Evolutionary conservation across 2,113 vertebrate species (phyloP).

Genomic region (Clarias magur): DNA sequence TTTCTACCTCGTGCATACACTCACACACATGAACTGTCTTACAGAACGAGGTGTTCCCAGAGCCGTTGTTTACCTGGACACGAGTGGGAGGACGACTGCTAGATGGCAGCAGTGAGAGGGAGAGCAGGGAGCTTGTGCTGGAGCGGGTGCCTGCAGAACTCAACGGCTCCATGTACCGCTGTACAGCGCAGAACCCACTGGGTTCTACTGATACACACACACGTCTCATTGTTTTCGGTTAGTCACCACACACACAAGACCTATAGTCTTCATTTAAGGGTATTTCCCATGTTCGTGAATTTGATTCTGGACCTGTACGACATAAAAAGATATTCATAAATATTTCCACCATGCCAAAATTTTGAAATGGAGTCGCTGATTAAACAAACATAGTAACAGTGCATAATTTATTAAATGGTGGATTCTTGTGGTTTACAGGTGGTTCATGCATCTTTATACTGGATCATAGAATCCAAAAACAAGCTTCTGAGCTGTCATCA

Average conservation of each 20-base stretch:
- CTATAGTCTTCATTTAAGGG: background rate
- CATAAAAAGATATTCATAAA: no score
- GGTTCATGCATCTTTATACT: no score
- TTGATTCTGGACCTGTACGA: no score
- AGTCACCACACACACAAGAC: background rate
- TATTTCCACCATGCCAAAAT: no score
- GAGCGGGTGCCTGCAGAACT: slow-evolving; percentile 92
- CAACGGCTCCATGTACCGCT: slow-evolving; percentile 97
- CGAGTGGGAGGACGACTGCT: slow-evolving; percentile 90
- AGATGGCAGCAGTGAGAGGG: slow-evolving; percentile 84
- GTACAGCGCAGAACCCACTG: slow-evolving; percentile 94
- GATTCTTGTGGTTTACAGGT: no score
- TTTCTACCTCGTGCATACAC: slow-evolving; percentile 3
- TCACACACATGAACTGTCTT: background rate
- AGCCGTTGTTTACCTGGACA: slow-evolving; percentile 96
- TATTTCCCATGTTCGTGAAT: no score
- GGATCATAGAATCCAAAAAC: no score
- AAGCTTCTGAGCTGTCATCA: no score
- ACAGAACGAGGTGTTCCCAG: slow-evolving; percentile 95
- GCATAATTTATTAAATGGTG: no score
- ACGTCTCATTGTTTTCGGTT: slow-evolving; percentile 96
- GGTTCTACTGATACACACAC: slow-evolving; percentile 97
- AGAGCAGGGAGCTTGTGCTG: slow-evolving; percentile 88
- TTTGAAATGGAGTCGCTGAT: no score
- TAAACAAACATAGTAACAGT: no score